phyloP scores from a whole-genome alignment of 2,797 vertebrate species.

The Hypotaenidia okinawae region DNA sequence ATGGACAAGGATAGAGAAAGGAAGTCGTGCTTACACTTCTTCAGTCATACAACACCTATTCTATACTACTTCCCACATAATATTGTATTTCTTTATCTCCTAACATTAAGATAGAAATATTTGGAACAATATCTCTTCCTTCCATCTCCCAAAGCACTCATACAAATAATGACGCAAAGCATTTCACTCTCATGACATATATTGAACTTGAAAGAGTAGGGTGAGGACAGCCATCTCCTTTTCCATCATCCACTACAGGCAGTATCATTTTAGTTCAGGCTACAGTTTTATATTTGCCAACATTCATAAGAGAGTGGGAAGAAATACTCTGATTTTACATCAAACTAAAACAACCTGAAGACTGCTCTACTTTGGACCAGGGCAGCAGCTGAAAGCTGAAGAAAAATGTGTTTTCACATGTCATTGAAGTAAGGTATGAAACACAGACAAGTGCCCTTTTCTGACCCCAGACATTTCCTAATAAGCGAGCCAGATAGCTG shows the following conservation, averaged over 20 bases:
- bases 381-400: neutral
- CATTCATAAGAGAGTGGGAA: neutral
- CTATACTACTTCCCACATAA: neutral
- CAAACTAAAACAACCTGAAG: neutral
- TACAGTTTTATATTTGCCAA: neutral
- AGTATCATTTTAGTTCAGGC: neutral
- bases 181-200: neutral
- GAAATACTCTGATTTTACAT: neutral
- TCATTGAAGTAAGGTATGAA: neutral
- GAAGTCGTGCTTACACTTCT: neutral
- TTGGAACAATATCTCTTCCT: neutral
- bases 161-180: neutral
- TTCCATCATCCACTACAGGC: too few species aligned
- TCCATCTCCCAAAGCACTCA: neutral
- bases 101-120: neutral
- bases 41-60: neutral
- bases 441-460: neutral
- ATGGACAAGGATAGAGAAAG: neutral
- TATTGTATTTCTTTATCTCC: neutral
- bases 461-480: neutral
- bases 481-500: fast-evolving
- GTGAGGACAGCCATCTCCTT: neutral
- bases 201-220: neutral
- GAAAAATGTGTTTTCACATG: neutral
- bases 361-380: neutral